These are phyloP conservation scores for Ivindomyrus marchei DNA, from an alignment of 2,113 vertebrate genomes.

Conservation along the genomic window DNA sequence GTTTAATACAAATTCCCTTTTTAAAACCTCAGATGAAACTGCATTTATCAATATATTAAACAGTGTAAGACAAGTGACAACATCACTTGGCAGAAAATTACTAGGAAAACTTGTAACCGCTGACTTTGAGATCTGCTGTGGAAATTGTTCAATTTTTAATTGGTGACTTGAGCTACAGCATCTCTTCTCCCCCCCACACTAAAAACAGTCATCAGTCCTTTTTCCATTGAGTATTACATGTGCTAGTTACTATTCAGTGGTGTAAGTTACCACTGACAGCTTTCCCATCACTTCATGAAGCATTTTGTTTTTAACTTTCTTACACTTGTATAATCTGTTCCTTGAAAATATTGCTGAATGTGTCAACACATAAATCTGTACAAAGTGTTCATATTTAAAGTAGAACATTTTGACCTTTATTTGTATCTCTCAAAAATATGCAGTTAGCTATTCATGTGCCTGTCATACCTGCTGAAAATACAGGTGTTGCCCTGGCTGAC, in stretches of 20 bases:
- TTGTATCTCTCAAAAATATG: not conserved
- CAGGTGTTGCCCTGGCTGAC: not conserved
- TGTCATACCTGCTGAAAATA: not conserved
- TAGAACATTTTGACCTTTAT: not conserved
- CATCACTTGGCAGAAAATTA: not conserved
- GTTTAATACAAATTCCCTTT: not conserved
- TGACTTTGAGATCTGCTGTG: no score
- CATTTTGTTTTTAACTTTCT: not conserved
- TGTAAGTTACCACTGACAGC: not conserved
- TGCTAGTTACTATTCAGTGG: not conserved
- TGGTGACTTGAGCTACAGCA: not conserved
- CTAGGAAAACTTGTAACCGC: not conserved
- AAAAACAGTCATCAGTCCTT: not conserved
- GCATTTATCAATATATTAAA: not conserved
- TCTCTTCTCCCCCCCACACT: not conserved
- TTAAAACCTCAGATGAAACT: not conserved
- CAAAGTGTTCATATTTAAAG: not conserved
- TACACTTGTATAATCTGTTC: not conserved
- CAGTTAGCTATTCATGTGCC: not conserved
- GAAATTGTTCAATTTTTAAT: not conserved
- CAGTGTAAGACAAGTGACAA: not conserved
- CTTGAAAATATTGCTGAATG: not conserved
- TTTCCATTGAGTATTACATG: not conserved
- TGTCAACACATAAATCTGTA: not conserved
- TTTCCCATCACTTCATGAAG: not conserved